phyloP scores from a whole-genome alignment of 2,888 invertebrate genomes.

The Acanthosepion lycidas region DNA sequence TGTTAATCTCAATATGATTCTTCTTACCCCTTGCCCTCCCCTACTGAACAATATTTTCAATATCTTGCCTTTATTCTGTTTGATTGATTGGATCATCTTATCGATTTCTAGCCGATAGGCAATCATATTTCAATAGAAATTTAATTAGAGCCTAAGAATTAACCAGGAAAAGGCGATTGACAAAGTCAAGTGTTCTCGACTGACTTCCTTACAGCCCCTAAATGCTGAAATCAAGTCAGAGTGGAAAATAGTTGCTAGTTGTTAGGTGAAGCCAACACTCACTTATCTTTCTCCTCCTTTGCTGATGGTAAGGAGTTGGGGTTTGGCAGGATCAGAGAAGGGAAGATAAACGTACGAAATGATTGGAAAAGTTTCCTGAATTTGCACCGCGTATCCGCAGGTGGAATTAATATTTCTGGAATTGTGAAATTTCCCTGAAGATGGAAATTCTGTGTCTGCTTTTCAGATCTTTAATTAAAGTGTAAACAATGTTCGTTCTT shows the following conservation, averaged over 20 bases:
- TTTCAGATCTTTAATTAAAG: too few relatives aligned
- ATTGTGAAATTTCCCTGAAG: too few relatives aligned
- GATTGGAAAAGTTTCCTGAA: too few relatives aligned
- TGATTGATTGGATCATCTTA: constrained; percentile 11
- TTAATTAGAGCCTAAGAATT: background rate
- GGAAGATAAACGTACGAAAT: too few relatives aligned
- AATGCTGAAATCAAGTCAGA: background rate
- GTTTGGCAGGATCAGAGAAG: too few relatives aligned
- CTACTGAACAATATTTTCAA: background rate
- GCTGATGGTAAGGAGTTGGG: too few relatives aligned
- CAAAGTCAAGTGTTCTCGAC: background rate
- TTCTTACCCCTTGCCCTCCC: background rate
- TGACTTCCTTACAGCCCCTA: background rate
- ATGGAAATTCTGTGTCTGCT: too few relatives aligned
- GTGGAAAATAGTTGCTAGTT: background rate
- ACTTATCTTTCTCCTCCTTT: too few relatives aligned
- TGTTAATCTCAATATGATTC: background rate
- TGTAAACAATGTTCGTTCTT: too few relatives aligned
- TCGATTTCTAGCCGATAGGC: background rate
- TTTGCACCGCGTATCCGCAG: too few relatives aligned
- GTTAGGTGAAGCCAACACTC: too few relatives aligned
- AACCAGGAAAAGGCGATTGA: background rate
- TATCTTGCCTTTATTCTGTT: background rate
- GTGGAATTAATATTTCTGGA: too few relatives aligned
- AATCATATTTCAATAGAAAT: constrained; percentile 33